Percentiles rank a stretch among this genome's conserved stretches.
These are phyloP conservation scores for Babyrousa celebensis DNA, from an alignment of 2,797 vertebrate genomes.

Conservation along the genomic window DNA sequence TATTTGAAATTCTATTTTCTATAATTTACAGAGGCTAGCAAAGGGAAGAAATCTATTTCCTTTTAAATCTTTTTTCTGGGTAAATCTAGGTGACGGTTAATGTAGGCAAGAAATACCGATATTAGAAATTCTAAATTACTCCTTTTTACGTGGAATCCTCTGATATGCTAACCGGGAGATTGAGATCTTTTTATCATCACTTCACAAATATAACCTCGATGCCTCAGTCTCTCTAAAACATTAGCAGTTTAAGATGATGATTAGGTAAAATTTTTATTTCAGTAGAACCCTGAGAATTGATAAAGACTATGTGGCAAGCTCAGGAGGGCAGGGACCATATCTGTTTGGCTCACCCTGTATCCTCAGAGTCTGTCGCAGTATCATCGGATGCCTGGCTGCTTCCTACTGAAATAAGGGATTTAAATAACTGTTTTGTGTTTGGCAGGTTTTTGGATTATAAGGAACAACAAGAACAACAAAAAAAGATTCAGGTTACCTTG, in stretches of 20 bases:
- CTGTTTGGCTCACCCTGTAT: not conserved
- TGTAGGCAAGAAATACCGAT: conserved; percentile 7
- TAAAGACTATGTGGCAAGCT: not conserved
- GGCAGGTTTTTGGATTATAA: conserved; percentile 51
- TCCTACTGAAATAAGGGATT: conserved; percentile 52
- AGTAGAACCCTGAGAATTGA: conserved; percentile 24
- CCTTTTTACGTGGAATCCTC: conserved; percentile 14
- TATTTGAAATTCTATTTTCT: conserved; percentile 21
- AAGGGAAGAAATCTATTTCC: not conserved
- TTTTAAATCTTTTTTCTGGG: conserved; percentile 54
- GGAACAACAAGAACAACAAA: not conserved
- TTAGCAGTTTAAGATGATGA: not conserved
- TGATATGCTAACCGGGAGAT: not conserved
- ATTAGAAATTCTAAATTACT: conserved; percentile 55
- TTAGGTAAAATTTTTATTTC: conserved; percentile 1
- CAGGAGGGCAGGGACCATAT: not conserved
- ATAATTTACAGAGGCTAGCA: not conserved
- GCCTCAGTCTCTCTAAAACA: conserved; percentile 48
- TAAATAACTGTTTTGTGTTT: conserved; percentile 54
- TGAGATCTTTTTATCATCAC: not conserved
- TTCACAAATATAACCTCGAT: conserved; percentile 48
- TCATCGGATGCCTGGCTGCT: not conserved
- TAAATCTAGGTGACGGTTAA: conserved; percentile 35
- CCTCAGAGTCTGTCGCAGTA: not conserved
- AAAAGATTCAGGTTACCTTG: conserved; percentile 22